phyloP scores from a whole-genome alignment of 1,140 invertebrate species.

The Trichogramma pretiosum region DNA sequence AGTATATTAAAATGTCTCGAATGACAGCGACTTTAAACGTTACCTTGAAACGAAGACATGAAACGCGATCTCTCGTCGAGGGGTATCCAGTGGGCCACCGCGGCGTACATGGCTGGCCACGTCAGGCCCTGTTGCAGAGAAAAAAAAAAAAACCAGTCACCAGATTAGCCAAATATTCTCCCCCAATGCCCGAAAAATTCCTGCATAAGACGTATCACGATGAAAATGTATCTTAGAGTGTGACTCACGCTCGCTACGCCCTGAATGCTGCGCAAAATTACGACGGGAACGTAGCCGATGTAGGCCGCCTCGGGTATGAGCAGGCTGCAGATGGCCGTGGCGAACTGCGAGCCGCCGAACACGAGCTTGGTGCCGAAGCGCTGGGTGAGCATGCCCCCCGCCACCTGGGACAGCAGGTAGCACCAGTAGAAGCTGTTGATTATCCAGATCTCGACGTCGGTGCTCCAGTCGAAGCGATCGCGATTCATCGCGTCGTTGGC shows the following conservation, averaged over 20 bases:
- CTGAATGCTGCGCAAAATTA: slow-evolving; percentile 56
- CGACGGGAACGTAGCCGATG: slow-evolving; percentile 53
- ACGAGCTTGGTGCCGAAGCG: slow-evolving; percentile 69
- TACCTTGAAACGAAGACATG: slow-evolving; percentile 68
- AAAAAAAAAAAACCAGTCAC: too few relatives aligned
- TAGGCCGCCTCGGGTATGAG: slow-evolving; percentile 56
- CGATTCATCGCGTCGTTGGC: too few relatives aligned
- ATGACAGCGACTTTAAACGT: too few relatives aligned
- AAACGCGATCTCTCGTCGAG: slow-evolving; percentile 65
- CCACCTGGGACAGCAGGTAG: slow-evolving; percentile 61
- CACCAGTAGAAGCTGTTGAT: slow-evolving; percentile 65
- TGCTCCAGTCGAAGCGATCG: slow-evolving; percentile 57
- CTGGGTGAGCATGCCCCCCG: slow-evolving; percentile 66
- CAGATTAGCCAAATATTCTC: too few relatives aligned
- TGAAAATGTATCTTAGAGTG: too few relatives aligned
- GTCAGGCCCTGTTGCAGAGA: slow-evolving; percentile 72
- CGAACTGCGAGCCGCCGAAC: slow-evolving; percentile 63
- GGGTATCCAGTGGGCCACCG: slow-evolving; percentile 79
- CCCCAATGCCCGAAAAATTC: neutral
- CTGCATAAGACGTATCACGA: neutral
- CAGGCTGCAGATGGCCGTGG: slow-evolving; percentile 60
- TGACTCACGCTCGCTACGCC: slow-evolving; percentile 58
- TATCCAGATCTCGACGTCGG: slow-evolving; percentile 53
- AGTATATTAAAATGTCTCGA: too few relatives aligned
- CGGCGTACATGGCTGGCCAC: slow-evolving; percentile 78